Evolutionary conservation across 2,797 vertebrate species (phyloP).

Genomic region (Fundulus diaphanus): DNA sequence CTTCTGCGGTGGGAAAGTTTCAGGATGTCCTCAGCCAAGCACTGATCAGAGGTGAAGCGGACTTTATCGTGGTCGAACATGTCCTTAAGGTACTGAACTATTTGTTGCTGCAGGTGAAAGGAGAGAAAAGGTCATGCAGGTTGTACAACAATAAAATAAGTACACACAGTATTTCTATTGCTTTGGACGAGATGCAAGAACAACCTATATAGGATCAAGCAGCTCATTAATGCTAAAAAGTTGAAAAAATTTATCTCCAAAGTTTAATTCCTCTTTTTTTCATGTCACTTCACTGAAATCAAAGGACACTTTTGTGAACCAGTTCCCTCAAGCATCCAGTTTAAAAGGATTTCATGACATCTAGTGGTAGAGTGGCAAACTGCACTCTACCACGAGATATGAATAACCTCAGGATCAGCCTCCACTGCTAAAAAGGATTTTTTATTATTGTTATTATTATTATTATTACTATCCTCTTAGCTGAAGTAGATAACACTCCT

Average conservation of each 20-base stretch:
- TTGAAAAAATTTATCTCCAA: too few species aligned
- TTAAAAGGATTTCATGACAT: neutral
- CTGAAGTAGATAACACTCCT: neutral
- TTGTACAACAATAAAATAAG: neutral
- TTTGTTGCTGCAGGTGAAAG: constrained; percentile 88
- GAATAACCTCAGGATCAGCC: neutral
- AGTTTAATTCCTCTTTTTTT: too few species aligned
- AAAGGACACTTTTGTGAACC: neutral
- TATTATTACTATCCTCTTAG: too few species aligned
- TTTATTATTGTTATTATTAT: too few species aligned
- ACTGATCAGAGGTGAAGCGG: constrained; percentile 88
- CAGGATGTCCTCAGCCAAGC: constrained; percentile 92
- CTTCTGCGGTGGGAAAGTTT: constrained; percentile 94
- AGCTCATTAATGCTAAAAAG: neutral
- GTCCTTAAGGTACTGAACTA: constrained; percentile 96
- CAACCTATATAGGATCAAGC: neutral
- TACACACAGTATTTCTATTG: neutral
- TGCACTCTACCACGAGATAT: neutral
- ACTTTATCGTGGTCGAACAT: constrained; percentile 99
- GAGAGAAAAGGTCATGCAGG: neutral
- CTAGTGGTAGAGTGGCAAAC: neutral
- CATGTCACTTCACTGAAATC: neutral
- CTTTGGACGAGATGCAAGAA: neutral
- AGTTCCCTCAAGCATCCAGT: neutral
- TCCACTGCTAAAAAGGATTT: neutral